Evolutionary conservation across 2,113 vertebrate species (phyloP).

Genomic region (Platycercus adscitus): DNA sequence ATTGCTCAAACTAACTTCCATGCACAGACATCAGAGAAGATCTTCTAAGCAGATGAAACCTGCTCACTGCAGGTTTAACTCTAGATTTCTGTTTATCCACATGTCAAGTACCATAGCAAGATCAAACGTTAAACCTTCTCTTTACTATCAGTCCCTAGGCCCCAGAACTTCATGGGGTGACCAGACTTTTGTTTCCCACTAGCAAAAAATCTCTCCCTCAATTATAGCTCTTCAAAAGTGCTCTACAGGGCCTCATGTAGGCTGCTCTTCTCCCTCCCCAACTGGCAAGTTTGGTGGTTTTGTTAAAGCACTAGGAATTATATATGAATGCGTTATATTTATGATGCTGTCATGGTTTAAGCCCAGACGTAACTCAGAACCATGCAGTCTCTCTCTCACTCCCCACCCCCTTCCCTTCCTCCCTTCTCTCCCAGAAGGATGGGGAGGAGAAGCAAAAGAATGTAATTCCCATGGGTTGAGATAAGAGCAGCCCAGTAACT

Average conservation of each 20-base stretch:
- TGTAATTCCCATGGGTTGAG: too few relatives aligned
- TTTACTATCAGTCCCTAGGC: background rate
- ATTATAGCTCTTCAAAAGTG: background rate
- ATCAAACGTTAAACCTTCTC: background rate
- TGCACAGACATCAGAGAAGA: background rate
- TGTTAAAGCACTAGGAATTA: background rate
- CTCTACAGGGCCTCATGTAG: background rate
- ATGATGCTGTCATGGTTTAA: background rate
- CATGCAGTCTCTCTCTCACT: too few relatives aligned
- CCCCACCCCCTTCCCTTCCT: too few relatives aligned
- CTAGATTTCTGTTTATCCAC: background rate
- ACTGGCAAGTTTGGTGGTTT: background rate
- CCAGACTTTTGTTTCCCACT: background rate
- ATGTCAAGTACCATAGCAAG: background rate
- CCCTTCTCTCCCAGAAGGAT: too few relatives aligned
- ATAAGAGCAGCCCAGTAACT: too few relatives aligned
- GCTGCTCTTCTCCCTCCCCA: background rate
- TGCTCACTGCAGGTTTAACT: background rate
- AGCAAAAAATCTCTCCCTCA: background rate
- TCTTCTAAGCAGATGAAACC: background rate
- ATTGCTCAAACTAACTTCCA: background rate
- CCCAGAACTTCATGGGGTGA: background rate
- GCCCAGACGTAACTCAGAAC: too few relatives aligned
- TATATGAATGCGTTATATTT: accelerated
- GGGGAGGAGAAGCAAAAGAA: too few relatives aligned